These are phyloP conservation scores for Orcinus orca DNA, from an alignment of 2,113 vertebrate species.

Conservation along the genomic window DNA sequence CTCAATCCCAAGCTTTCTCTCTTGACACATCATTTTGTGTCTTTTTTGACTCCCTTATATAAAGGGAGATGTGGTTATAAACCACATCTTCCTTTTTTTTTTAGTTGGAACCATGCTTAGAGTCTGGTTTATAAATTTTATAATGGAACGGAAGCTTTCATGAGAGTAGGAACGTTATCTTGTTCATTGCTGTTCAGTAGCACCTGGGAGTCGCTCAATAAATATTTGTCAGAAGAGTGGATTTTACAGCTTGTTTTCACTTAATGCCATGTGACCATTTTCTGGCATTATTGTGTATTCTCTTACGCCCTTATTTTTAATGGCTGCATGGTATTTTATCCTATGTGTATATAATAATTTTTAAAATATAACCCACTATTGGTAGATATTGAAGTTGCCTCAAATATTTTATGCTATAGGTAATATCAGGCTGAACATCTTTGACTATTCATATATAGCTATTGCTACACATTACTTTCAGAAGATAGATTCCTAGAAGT, in stretches of 20 bases:
- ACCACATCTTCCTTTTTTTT: neutral
- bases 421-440: neutral
- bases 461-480: neutral
- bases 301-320: neutral
- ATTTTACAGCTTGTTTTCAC: neutral
- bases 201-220: neutral
- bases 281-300: neutral
- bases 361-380: neutral
- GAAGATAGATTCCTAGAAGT: constrained; percentile 24
- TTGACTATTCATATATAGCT: neutral
- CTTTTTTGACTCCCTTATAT: neutral
- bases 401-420: neutral
- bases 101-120: neutral
- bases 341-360: neutral
- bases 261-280: neutral
- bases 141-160: neutral
- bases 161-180: neutral
- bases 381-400: neutral
- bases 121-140: neutral
- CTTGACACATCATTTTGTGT: neutral
- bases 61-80: neutral
- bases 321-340: neutral
- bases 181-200: neutral
- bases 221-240: neutral
- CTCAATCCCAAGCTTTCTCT: neutral